These are phyloP conservation scores for Prinia subflava DNA, from an alignment of 2,113 vertebrate genomes.

Conservation along the genomic window DNA sequence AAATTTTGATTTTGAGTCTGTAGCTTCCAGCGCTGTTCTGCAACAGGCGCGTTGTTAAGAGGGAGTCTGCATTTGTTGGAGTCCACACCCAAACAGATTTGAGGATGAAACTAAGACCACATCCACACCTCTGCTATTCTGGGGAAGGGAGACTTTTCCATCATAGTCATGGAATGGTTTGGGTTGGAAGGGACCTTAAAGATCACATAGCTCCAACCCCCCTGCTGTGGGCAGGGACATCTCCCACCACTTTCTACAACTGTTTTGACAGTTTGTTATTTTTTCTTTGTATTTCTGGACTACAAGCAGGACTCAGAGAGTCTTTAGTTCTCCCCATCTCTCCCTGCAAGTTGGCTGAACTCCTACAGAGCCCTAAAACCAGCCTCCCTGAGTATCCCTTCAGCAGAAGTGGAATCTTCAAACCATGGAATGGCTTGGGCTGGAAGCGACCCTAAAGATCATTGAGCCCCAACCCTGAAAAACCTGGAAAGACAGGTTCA, in stretches of 20 bases:
- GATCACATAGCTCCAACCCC: no score
- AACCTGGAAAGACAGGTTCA: not conserved
- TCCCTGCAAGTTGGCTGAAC: not conserved
- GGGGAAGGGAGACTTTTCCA: not conserved
- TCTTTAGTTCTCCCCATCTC: not conserved
- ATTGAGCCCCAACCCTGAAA: not conserved
- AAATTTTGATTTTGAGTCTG: not conserved
- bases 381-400: not conserved
- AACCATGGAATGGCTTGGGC: not conserved
- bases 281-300: not conserved
- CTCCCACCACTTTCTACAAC: not conserved
- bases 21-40: not conserved
- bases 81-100: not conserved
- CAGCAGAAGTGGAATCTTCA: rapidly evolving
- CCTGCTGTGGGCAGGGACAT: rapidly evolving
- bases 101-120: not conserved
- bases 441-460: not conserved
- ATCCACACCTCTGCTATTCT: not conserved
- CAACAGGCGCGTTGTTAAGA: rapidly evolving
- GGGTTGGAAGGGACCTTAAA: not conserved
- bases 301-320: not conserved
- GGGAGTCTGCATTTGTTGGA: not conserved
- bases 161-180: rapidly evolving
- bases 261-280: not conserved
- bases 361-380: not conserved